Percentiles rank a stretch among this genome's conserved stretches.
phyloP scores from a whole-genome alignment of 2,113 vertebrate genomes.

The Pheucticus melanocephalus region DNA sequence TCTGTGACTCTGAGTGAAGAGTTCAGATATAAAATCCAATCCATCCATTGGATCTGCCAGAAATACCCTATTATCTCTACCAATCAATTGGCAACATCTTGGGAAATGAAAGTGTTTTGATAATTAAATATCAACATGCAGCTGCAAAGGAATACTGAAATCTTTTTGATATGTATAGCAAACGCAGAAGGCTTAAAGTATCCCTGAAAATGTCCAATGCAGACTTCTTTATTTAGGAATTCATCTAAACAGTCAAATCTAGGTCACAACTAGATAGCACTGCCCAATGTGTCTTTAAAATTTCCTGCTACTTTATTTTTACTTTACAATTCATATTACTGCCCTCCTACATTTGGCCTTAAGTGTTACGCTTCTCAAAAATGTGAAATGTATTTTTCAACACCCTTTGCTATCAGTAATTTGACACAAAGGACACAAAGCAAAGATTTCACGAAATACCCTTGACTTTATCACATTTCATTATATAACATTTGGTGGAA shows the following conservation, averaged over 20 bases:
- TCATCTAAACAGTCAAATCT: not conserved
- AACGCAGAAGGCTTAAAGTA: not conserved
- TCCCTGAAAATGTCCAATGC: not conserved
- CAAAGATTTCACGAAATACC: not conserved
- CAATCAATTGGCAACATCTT: not conserved
- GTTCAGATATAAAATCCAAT: not conserved
- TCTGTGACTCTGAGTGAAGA: not conserved
- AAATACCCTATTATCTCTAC: not conserved
- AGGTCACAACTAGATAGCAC: not conserved
- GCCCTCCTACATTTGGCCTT: not conserved
- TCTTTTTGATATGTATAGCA: not conserved
- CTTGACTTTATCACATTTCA: constrained; percentile 37
- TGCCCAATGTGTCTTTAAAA: not conserved
- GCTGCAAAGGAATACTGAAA: not conserved
- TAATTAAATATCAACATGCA: not conserved
- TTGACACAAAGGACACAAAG: not conserved
- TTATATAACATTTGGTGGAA: not conserved
- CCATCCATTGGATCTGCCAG: not conserved
- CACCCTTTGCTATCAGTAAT: not conserved
- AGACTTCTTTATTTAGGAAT: not conserved
- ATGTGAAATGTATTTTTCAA: not conserved
- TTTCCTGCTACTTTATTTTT: not conserved
- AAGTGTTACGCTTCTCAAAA: not conserved
- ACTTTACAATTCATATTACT: not conserved
- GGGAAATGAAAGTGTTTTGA: not conserved